Base-by-base conservation (phyloP, 2,888 invertebrate genomes). In the Thera britannica region DNA sequence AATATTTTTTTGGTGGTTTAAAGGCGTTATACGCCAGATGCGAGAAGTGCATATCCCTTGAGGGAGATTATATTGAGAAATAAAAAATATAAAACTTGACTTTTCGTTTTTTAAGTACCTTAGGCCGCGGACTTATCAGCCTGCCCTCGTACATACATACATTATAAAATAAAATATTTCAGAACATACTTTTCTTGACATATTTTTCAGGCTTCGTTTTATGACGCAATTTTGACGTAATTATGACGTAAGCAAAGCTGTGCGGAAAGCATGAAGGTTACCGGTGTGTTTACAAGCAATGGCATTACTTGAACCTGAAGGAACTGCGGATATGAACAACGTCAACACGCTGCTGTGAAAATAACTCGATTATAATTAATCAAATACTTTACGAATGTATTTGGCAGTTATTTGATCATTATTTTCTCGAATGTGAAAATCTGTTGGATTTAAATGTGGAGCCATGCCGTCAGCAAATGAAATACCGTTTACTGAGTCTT, bases 231-330 rank as follows among this genome's bases (percentile, higher is more conserved):
- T n/a, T n/a, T n/a, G n/a, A n/a, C n/a, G n/a, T n/a, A 23, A 23
- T 23, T 23, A 9, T 52, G 60, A 52, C 41, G 49, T 36, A 52
- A 23, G 38, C 60, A 52, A 34, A 0, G 11, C 6, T 8, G 23
- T 49, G 4, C 79, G 83, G 80, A 83, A 82, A 81, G 72, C 64
- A 70, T 75, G 79, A 79, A 81, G 81, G 80, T 75, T 77, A 67
- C 62, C 55, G 58, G 44, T 38, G 54, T 74, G 67, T 72, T 70
- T 74, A 65, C 62, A 66, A 66, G 60, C 67, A 72, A 68, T 52
- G 44, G 46, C 56, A 51, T 56, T 71, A 52, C 52, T 65, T 52
- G 38, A 55, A 52, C 49, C 58, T 58, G 46, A 23, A 55, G 56
- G 41, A 65, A 59, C 58, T 66, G 52, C 64, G 63, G 67, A 69